A percentile compares a stretch with the other conserved stretches of the same genome.
Conservation (phyloP, 2,113 vertebrate genomes). For the Noturus placidus region DNA sequence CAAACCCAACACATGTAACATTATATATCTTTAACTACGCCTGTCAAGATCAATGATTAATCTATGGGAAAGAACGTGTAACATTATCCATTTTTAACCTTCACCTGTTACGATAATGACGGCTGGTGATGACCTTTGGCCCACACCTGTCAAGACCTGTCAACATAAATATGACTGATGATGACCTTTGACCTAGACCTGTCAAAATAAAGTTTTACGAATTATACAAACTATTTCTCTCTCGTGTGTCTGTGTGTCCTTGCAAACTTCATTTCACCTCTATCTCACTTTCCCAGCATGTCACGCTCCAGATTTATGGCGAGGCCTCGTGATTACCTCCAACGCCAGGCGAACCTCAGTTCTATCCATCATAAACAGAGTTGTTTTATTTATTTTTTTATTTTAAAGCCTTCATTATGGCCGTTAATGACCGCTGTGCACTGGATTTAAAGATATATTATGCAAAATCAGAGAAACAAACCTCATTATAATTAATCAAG, state of each 20-base stretch:
- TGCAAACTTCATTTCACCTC: constrained; percentile 54
- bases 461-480: constrained; percentile 91
- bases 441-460: constrained; percentile 90
- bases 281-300: constrained; percentile 75
- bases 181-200: too few relatives aligned
- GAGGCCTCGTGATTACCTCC: constrained; percentile 67
- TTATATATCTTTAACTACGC: too few relatives aligned
- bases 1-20: too few relatives aligned
- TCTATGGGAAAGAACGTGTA: too few relatives aligned
- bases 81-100: too few relatives aligned
- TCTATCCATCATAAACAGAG: constrained; percentile 80
- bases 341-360: constrained; percentile 59
- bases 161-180: too few relatives aligned
- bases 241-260: constrained; percentile 5
- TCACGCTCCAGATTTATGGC: constrained; percentile 79
- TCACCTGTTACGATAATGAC: too few relatives aligned
- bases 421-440: constrained; percentile 75
- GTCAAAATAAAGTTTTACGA: too few relatives aligned
- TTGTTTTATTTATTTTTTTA: constrained; percentile 30
- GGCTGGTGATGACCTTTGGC: too few relatives aligned
- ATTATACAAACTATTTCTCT: too few relatives aligned
- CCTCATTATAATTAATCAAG: constrained; percentile 93
- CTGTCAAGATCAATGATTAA: too few relatives aligned
- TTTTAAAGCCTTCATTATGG: constrained; percentile 77
- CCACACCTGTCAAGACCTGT: too few relatives aligned